phyloP scores from a whole-genome alignment of 2,113 vertebrate genomes.

The Psammodynastes pulverulentus region DNA sequence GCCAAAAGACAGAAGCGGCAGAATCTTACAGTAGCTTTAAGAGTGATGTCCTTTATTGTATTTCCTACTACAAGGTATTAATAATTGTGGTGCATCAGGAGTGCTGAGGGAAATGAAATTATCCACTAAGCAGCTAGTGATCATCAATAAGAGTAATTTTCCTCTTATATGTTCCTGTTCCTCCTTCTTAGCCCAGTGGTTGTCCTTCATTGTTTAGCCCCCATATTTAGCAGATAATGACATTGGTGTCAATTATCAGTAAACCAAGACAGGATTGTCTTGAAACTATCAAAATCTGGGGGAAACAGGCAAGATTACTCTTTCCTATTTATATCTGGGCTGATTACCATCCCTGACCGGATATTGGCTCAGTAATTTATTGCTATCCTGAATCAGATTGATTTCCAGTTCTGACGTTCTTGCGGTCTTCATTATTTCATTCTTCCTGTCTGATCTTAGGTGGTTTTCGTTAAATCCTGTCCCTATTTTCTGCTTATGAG shows the following conservation, averaged over 20 bases:
- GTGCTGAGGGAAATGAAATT: background rate
- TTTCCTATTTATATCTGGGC: background rate
- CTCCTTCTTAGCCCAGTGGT: background rate
- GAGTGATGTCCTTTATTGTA: background rate
- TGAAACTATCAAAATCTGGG: background rate
- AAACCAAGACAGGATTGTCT: background rate
- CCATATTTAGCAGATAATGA: background rate
- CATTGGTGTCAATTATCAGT: background rate
- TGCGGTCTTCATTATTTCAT: constrained; percentile 59
- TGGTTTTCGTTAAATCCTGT: constrained; percentile 34
- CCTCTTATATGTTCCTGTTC: background rate
- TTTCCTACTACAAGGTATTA: background rate
- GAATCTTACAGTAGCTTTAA: background rate
- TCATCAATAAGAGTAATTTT: background rate
- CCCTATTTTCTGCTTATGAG: constrained; percentile 53
- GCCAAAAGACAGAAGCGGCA: background rate
- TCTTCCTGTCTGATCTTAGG: constrained; percentile 48
- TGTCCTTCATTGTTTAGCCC: background rate
- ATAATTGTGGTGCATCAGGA: background rate
- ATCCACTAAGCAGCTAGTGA: background rate
- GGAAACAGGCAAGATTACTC: background rate
- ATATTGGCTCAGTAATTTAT: background rate
- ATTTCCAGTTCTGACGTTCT: background rate
- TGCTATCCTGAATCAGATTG: background rate
- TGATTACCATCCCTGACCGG: background rate